phyloP scores from a whole-genome alignment of 2,113 vertebrate genomes.

The Caranx melampygus region DNA sequence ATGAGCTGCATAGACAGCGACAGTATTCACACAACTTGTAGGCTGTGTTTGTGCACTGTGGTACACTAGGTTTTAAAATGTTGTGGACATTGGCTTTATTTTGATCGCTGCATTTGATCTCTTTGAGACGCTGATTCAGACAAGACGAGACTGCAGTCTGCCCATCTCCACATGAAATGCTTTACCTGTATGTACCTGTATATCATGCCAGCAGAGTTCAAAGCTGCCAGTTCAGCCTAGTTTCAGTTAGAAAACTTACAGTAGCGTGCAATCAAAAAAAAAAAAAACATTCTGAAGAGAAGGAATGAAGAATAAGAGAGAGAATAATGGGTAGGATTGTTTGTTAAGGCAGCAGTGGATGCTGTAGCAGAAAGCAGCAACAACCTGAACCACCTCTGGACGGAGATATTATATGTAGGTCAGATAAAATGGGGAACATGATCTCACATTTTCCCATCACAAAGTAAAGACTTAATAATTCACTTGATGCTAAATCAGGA shows the following conservation, averaged over 20 bases:
- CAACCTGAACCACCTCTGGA: constrained; percentile 1
- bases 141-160: not conserved
- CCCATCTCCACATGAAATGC: not conserved
- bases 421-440: not conserved
- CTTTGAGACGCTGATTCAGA: not conserved
- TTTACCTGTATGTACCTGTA: not conserved
- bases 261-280: not conserved
- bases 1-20: not conserved
- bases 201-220: not conserved
- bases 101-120: not conserved
- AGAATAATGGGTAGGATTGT: not conserved
- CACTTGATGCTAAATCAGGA: constrained; percentile 14
- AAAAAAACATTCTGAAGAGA: not conserved
- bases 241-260: not conserved
- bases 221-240: not conserved
- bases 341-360: not conserved
- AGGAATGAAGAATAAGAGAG: not conserved
- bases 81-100: constrained; percentile 7
- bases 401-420: not conserved
- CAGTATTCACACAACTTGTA: not conserved
- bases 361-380: not conserved
- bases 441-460: not conserved
- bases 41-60: not conserved
- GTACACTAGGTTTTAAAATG: not conserved
- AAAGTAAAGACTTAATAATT: constrained; percentile 7